Percentiles rank a stretch among this genome's conserved stretches.
Evolutionary conservation across 2,797 vertebrate genomes (phyloP).

Genomic region (Poeciliopsis infans): DNA sequence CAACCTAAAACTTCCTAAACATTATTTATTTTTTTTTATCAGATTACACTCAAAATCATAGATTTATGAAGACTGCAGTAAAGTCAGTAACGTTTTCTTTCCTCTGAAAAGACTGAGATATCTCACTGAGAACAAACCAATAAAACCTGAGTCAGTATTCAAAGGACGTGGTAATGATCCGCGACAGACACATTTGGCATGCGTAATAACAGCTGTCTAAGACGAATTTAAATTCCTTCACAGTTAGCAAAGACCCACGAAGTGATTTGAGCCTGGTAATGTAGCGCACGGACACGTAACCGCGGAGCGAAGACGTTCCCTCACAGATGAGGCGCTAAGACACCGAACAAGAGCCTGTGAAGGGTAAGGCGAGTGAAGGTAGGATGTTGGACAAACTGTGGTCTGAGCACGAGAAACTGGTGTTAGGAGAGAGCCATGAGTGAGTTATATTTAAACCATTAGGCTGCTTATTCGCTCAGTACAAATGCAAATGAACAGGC

Average conservation of each 20-base stretch:
- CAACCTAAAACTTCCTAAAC: neutral
- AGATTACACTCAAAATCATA: slow-evolving; percentile 8
- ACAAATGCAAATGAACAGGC: slow-evolving; percentile 79
- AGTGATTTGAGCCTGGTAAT: slow-evolving; percentile 69
- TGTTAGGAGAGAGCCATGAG: slow-evolving; percentile 71
- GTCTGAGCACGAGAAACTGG: slow-evolving; percentile 44
- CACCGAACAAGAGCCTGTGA: slow-evolving; percentile 48
- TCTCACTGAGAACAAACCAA: slow-evolving; percentile 23
- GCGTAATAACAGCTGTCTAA: slow-evolving; percentile 42
- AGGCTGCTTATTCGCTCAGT: slow-evolving; percentile 78
- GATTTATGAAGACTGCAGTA: neutral
- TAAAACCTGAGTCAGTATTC: slow-evolving; percentile 14
- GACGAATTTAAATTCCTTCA: slow-evolving; percentile 46
- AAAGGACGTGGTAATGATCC: slow-evolving; percentile 47
- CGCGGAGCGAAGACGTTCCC: slow-evolving; percentile 48
- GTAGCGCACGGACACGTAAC: slow-evolving; percentile 52
- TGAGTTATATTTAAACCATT: slow-evolving; percentile 82
- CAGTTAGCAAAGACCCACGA: slow-evolving; percentile 58
- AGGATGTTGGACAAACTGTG: slow-evolving; percentile 43
- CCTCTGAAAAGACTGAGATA: neutral
- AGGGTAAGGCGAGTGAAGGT: slow-evolving; percentile 61
- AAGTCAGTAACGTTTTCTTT: too few relatives aligned
- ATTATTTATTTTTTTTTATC: neutral
- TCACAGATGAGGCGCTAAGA: slow-evolving; percentile 63
- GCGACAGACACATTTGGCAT: slow-evolving; percentile 51